These are phyloP conservation scores for Bambusicola thoracicus DNA, from an alignment of 2,113 vertebrate genomes.

Conservation along the genomic window DNA sequence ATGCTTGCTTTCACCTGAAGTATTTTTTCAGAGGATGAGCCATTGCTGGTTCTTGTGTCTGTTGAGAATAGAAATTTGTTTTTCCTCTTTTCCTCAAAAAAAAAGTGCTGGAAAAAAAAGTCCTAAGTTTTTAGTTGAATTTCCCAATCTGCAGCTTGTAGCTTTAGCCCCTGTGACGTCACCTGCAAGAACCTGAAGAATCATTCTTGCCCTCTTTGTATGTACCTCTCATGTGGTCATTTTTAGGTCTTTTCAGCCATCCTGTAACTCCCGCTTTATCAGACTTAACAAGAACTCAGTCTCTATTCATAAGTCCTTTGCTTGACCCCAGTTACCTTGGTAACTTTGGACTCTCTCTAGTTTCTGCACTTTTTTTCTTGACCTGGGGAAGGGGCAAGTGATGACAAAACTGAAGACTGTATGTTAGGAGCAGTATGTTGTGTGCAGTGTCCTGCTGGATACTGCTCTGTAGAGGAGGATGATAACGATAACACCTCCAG, in stretches of 20 bases:
- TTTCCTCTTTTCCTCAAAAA: background rate
- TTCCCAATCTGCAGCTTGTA: background rate
- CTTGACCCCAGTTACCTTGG: background rate
- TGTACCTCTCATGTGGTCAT: background rate
- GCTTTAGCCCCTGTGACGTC: background rate
- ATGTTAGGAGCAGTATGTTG: background rate
- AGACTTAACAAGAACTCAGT: background rate
- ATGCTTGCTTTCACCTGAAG: background rate
- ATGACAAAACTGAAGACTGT: background rate
- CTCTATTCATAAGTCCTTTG: background rate
- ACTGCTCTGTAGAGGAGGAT: background rate
- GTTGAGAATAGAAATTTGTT: background rate
- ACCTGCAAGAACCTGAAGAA: background rate
- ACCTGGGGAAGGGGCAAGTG: background rate
- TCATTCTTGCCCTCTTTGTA: background rate
- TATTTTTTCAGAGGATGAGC: fast-evolving
- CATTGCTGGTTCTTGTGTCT: background rate
- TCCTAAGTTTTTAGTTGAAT: background rate
- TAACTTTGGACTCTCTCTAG: background rate
- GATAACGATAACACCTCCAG: fast-evolving
- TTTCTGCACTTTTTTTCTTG: background rate
- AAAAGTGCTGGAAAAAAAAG: background rate
- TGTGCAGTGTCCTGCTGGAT: background rate
- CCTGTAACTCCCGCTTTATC: background rate
- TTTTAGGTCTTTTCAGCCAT: background rate